These are phyloP conservation scores for Metallyticus violacea DNA, from an alignment of 2,888 invertebrate species.

Conservation along the genomic window DNA sequence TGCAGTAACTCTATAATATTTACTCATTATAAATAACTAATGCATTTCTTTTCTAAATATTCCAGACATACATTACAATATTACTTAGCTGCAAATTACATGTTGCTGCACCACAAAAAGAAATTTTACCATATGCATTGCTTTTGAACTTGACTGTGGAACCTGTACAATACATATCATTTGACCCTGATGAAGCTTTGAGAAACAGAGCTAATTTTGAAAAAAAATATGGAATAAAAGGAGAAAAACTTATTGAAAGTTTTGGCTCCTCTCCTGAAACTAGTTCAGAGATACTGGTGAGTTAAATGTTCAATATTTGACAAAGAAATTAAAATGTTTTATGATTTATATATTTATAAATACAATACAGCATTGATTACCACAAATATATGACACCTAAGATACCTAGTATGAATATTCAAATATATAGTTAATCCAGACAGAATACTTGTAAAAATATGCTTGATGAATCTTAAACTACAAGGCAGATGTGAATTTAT, in stretches of 20 bases:
- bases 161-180: constrained; percentile 23
- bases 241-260: constrained; percentile 12
- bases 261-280: neutral
- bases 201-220: constrained; percentile 36
- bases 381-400: no score
- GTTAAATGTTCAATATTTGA: neutral
- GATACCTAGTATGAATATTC: no score
- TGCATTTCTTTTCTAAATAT: neutral
- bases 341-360: no score
- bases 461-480: no score
- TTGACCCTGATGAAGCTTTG: constrained; percentile 36
- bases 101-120: neutral
- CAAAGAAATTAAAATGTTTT: no score
- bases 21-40: no score
- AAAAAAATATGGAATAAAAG: constrained; percentile 35
- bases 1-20: no score
- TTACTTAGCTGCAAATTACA: neutral
- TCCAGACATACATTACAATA: neutral
- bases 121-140: neutral
- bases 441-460: no score
- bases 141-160: neutral
- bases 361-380: no score
- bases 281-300: neutral
- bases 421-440: no score
- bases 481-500: no score